Percentiles rank a stretch among this genome's conserved stretches.
Conservation (phyloP, 2,797 vertebrate species). For the Momotus momota region DNA sequence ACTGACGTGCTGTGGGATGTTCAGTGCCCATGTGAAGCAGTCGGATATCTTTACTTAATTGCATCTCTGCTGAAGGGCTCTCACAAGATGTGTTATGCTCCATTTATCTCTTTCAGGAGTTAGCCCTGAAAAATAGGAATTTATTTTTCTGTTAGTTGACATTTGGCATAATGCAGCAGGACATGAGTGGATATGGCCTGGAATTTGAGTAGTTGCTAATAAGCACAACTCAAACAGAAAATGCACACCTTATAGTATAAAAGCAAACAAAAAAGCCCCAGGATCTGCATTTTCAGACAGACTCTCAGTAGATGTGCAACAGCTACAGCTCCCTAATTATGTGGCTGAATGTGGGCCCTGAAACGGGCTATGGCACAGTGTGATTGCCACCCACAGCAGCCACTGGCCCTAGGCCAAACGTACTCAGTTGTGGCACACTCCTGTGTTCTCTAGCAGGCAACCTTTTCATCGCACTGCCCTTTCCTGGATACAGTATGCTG, state of each 20-base stretch:
- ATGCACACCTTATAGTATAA: background rate
- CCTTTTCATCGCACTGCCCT: background rate
- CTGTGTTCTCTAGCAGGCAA: background rate
- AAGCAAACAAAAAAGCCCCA: background rate
- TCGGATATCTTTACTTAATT: background rate
- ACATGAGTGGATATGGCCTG: background rate
- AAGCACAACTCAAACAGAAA: background rate
- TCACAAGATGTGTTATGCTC: background rate
- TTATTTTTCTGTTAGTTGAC: background rate
- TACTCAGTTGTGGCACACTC: background rate
- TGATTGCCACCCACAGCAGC: accelerated
- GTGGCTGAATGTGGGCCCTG: background rate
- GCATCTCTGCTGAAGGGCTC: background rate
- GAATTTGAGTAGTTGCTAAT: background rate
- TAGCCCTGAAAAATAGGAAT: background rate
- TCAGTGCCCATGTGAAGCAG: accelerated
- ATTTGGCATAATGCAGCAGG: background rate
- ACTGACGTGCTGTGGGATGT: accelerated
- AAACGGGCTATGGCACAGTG: accelerated
- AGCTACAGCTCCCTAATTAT: background rate
- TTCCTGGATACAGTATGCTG: background rate
- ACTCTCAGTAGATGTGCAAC: background rate
- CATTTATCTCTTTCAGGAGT: background rate
- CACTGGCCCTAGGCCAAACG: background rate
- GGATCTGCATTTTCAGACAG: background rate